These are phyloP conservation scores for Entomobrya multifasciata DNA, from an alignment of 2,888 invertebrate genomes.

Conservation along the genomic window DNA sequence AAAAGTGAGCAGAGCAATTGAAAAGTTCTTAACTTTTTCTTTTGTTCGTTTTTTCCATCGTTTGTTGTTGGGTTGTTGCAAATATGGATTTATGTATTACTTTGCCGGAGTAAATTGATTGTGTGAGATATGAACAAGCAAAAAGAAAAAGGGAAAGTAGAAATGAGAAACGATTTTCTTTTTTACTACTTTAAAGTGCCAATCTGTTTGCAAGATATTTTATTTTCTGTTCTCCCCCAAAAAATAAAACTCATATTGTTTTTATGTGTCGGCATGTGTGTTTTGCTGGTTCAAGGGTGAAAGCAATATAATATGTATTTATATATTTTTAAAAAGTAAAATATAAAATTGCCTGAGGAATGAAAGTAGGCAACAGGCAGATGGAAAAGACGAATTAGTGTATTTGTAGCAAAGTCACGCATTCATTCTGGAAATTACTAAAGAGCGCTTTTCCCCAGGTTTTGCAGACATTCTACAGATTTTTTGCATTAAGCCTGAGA, in stretches of 20 bases:
- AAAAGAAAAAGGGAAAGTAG: not conserved
- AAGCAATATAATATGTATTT: not conserved
- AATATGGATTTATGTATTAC: constrained; percentile 41
- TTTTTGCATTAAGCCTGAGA: not conserved
- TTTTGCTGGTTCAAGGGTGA: not conserved
- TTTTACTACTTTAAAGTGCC: not conserved
- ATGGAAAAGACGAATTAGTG: not conserved
- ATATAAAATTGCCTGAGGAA: not conserved
- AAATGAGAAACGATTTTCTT: constrained; percentile 1
- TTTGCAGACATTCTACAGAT: not conserved
- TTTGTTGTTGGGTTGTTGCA: not conserved
- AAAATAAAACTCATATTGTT: not conserved
- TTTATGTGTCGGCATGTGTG: not conserved
- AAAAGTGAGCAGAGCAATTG: constrained; percentile 20
- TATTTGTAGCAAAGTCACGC: not conserved
- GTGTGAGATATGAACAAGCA: constrained; percentile 35
- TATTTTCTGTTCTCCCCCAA: not conserved
- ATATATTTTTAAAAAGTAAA: not conserved
- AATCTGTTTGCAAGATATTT: too few relatives aligned
- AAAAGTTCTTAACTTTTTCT: constrained; percentile 10
- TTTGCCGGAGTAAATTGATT: constrained; percentile 46
- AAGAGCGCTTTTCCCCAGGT: not conserved
- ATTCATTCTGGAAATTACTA: constrained; percentile 6
- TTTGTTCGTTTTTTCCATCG: not conserved
- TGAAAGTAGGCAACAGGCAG: constrained; percentile 7